Evolutionary conservation across 2,888 invertebrate genomes (phyloP), one percentile per base, ranked within the genome.

Genomic region (Acanthopleura granulata): DNA sequence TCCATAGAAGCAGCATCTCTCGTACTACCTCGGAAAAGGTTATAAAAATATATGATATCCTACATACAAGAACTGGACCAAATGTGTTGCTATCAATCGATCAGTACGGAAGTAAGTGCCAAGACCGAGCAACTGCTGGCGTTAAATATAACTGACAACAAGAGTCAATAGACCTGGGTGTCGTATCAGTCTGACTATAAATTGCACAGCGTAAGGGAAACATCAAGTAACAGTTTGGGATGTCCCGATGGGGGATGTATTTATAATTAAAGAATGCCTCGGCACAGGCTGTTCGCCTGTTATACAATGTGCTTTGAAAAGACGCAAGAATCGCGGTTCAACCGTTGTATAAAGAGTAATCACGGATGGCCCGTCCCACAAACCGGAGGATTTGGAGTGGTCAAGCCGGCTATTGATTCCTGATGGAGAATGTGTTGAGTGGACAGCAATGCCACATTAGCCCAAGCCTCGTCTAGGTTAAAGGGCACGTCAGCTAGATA

Each of bases 381-480:
- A 57, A 57, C 3, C 12, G 22, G n/a, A n/a, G 40, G 22, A 12
- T 57, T 18, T 18, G 1, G 66, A 66, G 66, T 66, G 66, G 66
- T 66, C 66, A 66, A 27, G 6, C 29, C 3, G 15, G 15, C 3
- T 66, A 66, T 66, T 66, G 66, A 66, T 66, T 66, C 27, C 22
- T 16, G 66, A 66, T 66, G 25, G 25, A 27, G 57, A n/a, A 57
- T 57, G n/a, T 57, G 57, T 57, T 57, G 57, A 57, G 57, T 57
- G 57, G 57, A 57, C 57, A 18, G 22, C 22, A 3, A 18, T 57
- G 57, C 22, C n/a, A 22, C 57, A 57, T 12, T 57, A 12, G n/a
- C 3, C 22, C 18, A 57, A 12, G 18, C 3, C 3, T 12, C 57
- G 22, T 4, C 18, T 57, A 12, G 57, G 22, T 22, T 57, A 57